Base-by-base conservation (phyloP, 2,797 vertebrate species). In the Gadopsis marmoratus region DNA sequence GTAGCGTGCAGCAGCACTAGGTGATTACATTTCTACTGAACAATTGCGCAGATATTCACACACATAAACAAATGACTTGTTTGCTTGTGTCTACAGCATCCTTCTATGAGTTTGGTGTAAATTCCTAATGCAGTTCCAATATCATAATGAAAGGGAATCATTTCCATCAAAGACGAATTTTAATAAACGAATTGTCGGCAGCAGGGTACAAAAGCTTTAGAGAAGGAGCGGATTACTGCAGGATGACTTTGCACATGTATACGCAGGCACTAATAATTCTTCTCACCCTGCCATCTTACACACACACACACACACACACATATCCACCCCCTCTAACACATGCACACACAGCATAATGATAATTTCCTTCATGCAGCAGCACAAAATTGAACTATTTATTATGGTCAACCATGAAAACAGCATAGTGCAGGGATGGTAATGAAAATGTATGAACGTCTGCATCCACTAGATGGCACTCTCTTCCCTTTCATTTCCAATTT, bases 381-480 rank as follows among this genome's bases (percentile, higher is more conserved):
- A 82, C 65, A 71, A 71, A 86, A 90, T 83, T 79, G 64, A 88
- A 84, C 79, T 65, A 88, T 85, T 91, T 67, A 88, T 93, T 90
- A 83, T 62, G 77, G 86, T 89, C 88, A 83, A 73, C 73, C 81
- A 85, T 81, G 88, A 85, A 86, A 84, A 83, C 76, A 81, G 76
- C 73, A 75, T 12, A 50, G 68, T 80, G 79, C 69, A 77, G 84
- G 53, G 4, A 48, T 21, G n/a, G 72, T 77, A 77, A 90, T 88
- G 76, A 79, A 55, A 77, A 81, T 79, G 9, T 79, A 86, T 90
- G 85, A 62, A 71, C 13, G 9, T 69, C 60, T 29, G 31, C 19
- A 56, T 65, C 93, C 94, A 93, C 94, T 93, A 95, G 94, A 93
- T 94, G 93, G 93, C 93, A 84, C 55, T 77, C 78, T 92, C 74